Evolutionary conservation across 2,888 invertebrate species (phyloP).

Genomic region (Drosophila mimetica): DNA sequence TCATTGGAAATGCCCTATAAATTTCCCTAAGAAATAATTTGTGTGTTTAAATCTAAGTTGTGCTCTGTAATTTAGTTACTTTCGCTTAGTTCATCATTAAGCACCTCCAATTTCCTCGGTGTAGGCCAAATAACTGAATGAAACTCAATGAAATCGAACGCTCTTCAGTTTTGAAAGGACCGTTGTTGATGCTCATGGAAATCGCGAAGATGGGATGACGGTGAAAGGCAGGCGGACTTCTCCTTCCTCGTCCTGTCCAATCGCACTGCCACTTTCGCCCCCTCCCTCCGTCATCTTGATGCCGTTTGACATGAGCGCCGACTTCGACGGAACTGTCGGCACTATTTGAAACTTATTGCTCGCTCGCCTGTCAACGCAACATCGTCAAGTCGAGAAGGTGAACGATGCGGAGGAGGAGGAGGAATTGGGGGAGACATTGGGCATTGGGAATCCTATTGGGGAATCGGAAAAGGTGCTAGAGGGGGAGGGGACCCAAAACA

Average conservation of each 20-base stretch:
- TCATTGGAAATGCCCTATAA: too few species aligned
- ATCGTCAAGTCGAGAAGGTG: slow-evolving; percentile 44
- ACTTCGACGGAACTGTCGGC: slow-evolving; percentile 59
- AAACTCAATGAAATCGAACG: slow-evolving; percentile 67
- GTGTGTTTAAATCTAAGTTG: too few species aligned
- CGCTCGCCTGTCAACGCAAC: slow-evolving; percentile 66
- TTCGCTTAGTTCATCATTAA: neutral
- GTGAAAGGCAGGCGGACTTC: slow-evolving; percentile 1
- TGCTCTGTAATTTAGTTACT: too few species aligned
- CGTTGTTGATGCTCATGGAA: slow-evolving; percentile 1
- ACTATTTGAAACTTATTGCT: slow-evolving; percentile 75
- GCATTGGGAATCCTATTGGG: neutral
- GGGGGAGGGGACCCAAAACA: too few species aligned
- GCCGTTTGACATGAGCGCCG: slow-evolving; percentile 61
- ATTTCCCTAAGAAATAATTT: too few species aligned
- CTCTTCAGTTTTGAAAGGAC: slow-evolving; percentile 25
- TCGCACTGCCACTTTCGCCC: neutral
- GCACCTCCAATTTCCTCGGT: neutral
- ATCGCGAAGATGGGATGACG: slow-evolving; percentile 2
- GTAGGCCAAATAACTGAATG: slow-evolving; percentile 40
- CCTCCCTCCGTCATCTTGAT: slow-evolving; percentile 18
- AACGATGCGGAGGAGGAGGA: neutral
- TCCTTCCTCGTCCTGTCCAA: slow-evolving; percentile 1
- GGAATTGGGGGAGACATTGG: too few species aligned
- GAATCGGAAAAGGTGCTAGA: neutral